phyloP scores from a whole-genome alignment of 2,888 invertebrate species.

The Pristionchus fissidentatus region DNA sequence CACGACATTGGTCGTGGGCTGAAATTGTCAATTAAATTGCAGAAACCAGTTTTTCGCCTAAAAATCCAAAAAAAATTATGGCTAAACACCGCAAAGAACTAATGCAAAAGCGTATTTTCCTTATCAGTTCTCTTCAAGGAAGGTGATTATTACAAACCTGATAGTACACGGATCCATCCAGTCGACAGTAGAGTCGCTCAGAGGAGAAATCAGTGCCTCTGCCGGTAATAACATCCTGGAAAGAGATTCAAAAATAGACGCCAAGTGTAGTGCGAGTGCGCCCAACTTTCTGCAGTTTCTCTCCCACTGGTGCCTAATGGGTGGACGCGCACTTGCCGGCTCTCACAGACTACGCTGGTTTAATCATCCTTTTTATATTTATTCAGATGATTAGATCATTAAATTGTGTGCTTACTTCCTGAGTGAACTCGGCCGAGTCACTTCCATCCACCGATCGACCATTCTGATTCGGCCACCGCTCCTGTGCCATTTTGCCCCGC shows the following conservation, averaged over 20 bases:
- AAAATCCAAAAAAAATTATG: neutral
- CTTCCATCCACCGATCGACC: slow-evolving; percentile 19
- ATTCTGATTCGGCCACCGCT: slow-evolving; percentile 7
- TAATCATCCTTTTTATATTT: too few species aligned
- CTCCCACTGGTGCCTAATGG: too few species aligned
- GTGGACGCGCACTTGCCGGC: too few species aligned
- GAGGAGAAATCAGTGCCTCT: slow-evolving; percentile 8
- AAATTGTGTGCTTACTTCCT: neutral
- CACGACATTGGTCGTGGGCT: neutral
- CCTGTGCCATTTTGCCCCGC: neutral
- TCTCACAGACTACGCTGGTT: too few species aligned
- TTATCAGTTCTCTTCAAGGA: neutral
- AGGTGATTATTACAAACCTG: neutral
- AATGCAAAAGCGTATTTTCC: too few species aligned
- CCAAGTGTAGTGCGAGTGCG: neutral
- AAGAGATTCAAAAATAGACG: neutral
- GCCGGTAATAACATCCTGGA: neutral
- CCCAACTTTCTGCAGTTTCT: too few species aligned
- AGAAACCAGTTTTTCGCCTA: neutral
- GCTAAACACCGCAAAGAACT: too few species aligned
- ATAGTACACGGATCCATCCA: slow-evolving; percentile 29
- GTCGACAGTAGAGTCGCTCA: slow-evolving; percentile 20
- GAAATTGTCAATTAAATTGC: neutral
- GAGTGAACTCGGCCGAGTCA: neutral
- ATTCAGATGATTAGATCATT: neutral